phyloP scores from a whole-genome alignment of 1,140 invertebrate species.

The Lerema accius region DNA sequence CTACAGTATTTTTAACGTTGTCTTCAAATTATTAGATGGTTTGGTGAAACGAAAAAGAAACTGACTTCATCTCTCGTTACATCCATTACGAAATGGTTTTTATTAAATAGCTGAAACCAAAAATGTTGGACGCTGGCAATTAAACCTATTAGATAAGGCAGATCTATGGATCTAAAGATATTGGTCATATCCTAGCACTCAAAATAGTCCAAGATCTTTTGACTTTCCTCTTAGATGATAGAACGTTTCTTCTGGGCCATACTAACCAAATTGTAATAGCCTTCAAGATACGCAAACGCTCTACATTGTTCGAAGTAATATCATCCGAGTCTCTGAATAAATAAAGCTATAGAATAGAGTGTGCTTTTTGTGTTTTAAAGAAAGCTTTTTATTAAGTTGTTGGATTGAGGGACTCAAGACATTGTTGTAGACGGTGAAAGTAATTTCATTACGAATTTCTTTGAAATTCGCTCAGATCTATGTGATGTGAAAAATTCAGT shows the following conservation, averaged over 20 bases:
- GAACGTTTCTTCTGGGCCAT: conserved; percentile 1
- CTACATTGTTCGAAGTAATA: conserved; percentile 31
- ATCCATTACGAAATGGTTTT: too few species aligned
- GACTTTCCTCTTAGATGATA: neutral
- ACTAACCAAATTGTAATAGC: conserved; percentile 27
- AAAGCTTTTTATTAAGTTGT: conserved; percentile 32
- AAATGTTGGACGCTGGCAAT: too few species aligned
- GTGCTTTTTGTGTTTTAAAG: conserved; percentile 32
- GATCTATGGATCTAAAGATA: too few species aligned
- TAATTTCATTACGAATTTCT: conserved; percentile 28
- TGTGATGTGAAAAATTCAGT: conserved; percentile 11
- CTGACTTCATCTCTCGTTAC: too few species aligned
- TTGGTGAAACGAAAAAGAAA: too few species aligned
- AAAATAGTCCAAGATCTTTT: neutral
- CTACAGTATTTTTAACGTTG: too few species aligned
- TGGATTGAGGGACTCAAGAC: conserved; percentile 16
- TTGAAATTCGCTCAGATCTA: conserved; percentile 13
- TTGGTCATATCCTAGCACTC: too few species aligned
- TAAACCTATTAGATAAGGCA: too few species aligned
- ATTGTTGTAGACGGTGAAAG: conserved; percentile 20
- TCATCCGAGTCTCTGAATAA: conserved; percentile 27
- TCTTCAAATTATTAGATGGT: too few species aligned
- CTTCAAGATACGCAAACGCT: conserved; percentile 22
- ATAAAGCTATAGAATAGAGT: conserved; percentile 25
- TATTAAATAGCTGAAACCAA: too few species aligned